These are phyloP conservation scores for Cyclopterus lumpus DNA, from an alignment of 2,797 vertebrate genomes.

Conservation along the genomic window DNA sequence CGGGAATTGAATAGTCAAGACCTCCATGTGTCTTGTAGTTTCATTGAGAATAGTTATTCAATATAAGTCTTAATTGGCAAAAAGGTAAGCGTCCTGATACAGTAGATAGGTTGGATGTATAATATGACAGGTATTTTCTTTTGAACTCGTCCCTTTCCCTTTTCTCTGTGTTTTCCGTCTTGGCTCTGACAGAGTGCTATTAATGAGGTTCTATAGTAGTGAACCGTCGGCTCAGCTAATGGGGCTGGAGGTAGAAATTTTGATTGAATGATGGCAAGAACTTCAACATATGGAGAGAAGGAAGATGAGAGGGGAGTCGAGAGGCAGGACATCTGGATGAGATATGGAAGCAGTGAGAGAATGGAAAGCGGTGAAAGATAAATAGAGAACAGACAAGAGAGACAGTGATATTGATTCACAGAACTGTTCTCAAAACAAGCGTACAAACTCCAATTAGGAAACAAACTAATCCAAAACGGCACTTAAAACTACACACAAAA, in stretches of 20 bases:
- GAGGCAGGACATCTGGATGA: slow-evolving; percentile 46
- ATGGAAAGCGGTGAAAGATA: slow-evolving; percentile 25
- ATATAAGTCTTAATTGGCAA: slow-evolving; percentile 50
- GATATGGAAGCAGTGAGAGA: slow-evolving; percentile 9
- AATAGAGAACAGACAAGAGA: slow-evolving; percentile 27
- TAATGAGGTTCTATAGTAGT: slow-evolving; percentile 64
- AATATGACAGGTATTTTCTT: slow-evolving; percentile 50
- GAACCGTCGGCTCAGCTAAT: slow-evolving; percentile 62
- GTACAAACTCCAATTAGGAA: slow-evolving; percentile 45
- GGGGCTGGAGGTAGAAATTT: slow-evolving; percentile 52
- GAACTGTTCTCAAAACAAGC: slow-evolving; percentile 53
- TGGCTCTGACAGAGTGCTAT: slow-evolving; percentile 59
- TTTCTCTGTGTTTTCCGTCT: slow-evolving; percentile 49
- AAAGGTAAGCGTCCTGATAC: slow-evolving; percentile 6
- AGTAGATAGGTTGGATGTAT: slow-evolving; percentile 25
- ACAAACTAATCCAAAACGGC: slow-evolving; percentile 34
- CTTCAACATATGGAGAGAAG: slow-evolving; percentile 55
- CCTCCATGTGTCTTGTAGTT: neutral
- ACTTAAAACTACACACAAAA: slow-evolving; percentile 16
- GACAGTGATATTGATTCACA: slow-evolving; percentile 48
- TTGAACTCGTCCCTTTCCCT: slow-evolving; percentile 30
- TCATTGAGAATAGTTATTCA: slow-evolving; percentile 2
- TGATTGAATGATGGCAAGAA: slow-evolving; percentile 58
- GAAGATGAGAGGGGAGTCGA: slow-evolving; percentile 33
- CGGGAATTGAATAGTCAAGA: neutral